Evolutionary conservation across 2,797 vertebrate species (phyloP).

Genomic region (Lagothrix lagotricha): DNA sequence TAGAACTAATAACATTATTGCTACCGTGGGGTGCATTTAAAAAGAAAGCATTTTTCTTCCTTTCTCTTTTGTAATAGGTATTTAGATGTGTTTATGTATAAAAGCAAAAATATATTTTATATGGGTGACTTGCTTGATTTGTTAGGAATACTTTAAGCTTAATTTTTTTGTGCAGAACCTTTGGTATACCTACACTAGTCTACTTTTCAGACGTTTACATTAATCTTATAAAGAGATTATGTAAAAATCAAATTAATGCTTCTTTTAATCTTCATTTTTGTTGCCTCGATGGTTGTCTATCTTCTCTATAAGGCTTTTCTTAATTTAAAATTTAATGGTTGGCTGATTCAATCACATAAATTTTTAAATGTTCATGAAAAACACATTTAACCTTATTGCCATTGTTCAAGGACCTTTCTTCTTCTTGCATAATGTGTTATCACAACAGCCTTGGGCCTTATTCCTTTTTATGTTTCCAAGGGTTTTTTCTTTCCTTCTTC

Average conservation of each 20-base stretch:
- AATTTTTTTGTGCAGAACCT: slow-evolving; percentile 30
- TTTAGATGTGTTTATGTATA: background rate
- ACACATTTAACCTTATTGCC: slow-evolving; percentile 28
- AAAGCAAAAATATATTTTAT: slow-evolving; percentile 11
- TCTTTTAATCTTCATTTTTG: slow-evolving; percentile 27
- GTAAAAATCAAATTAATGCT: slow-evolving; percentile 60
- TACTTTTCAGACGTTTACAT: slow-evolving; percentile 27
- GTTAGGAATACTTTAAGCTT: slow-evolving; percentile 21
- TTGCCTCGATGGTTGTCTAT: slow-evolving; percentile 47
- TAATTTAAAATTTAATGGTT: slow-evolving; percentile 74
- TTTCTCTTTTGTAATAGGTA: slow-evolving; percentile 34
- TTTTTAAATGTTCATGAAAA: slow-evolving; percentile 56
- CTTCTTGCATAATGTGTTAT: slow-evolving; percentile 11
- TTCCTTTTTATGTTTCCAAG: background rate
- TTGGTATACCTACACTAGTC: background rate
- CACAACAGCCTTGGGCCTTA: background rate
- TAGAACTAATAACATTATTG: background rate
- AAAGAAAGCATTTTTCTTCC: background rate
- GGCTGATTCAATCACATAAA: slow-evolving; percentile 54
- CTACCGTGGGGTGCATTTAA: background rate
- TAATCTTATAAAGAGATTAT: slow-evolving; percentile 50
- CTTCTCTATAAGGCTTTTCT: slow-evolving; percentile 55
- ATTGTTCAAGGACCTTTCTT: background rate
- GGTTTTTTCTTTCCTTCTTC: slow-evolving; percentile 33
- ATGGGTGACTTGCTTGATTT: background rate